These are phyloP conservation scores for Scaptomyza montana DNA, from an alignment of 1,140 invertebrate species.

Conservation along the genomic window DNA sequence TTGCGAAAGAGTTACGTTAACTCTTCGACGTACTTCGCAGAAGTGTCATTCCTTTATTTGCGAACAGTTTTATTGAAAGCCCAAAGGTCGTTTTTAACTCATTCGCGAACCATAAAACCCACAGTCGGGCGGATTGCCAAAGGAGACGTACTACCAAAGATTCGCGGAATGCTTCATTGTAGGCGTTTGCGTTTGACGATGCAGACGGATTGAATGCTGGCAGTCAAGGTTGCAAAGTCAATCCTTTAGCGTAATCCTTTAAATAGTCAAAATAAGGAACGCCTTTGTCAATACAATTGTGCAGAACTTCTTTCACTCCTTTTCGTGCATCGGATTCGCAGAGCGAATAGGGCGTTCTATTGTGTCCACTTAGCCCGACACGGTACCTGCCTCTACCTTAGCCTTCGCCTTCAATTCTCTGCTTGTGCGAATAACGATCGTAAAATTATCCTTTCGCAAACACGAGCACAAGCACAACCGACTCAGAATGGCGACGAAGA, in stretches of 20 bases:
- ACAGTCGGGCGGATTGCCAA: conserved; percentile 20
- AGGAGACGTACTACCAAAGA: conserved; percentile 7
- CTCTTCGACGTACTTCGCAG: conserved; percentile 69
- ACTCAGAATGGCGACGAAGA: conserved; percentile 2
- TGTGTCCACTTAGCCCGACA: conserved; percentile 72
- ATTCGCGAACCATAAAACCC: conserved; percentile 59
- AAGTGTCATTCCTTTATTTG: conserved; percentile 54
- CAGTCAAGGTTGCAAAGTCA: conserved; percentile 80
- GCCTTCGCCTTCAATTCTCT: background rate
- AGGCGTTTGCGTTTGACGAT: conserved; percentile 54
- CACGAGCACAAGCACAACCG: conserved; percentile 44
- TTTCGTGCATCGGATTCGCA: conserved; percentile 58
- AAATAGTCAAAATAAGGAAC: conserved; percentile 82
- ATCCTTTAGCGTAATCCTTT: conserved; percentile 83
- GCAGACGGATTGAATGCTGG: conserved; percentile 6
- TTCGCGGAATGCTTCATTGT: conserved; percentile 66
- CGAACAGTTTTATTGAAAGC: conserved; percentile 55
- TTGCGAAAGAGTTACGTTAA: conserved; percentile 81
- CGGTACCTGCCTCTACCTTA: conserved; percentile 60
- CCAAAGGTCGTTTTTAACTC: conserved; percentile 59
- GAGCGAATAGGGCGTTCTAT: conserved; percentile 73
- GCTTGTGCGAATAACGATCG: conserved; percentile 57
- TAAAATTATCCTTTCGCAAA: conserved; percentile 77
- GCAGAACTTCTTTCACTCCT: conserved; percentile 44
- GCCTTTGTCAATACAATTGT: conserved; percentile 80